Base-by-base conservation (phyloP, 2,888 invertebrate species). In the Malacosoma neustria region DNA sequence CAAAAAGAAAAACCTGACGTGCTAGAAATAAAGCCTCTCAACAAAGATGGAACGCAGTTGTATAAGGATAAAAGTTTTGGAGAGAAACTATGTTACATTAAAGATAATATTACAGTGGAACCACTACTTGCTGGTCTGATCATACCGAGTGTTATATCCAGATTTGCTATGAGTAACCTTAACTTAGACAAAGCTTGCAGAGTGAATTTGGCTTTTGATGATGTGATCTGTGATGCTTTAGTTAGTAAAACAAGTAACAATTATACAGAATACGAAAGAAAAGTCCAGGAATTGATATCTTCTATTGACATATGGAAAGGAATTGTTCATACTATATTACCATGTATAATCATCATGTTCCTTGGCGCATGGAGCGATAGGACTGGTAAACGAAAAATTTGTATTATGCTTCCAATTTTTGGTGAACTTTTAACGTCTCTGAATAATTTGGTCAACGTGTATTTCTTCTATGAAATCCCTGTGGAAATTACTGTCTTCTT, bases 121-220 rank as follows among this genome's bases (percentile, higher is more conserved):
- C 92, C 92, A 0, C 85, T 92, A 76, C 64, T 92, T 14, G 92
- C 91, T 0, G 90, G 91, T 33, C 89, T 92, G 56, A 91, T 92
- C 9, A 87, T 91, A 66, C 91, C 91, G 11, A 89, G 89, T 62
- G 84, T 89, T 1, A 74, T 89, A 39, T 92, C 93, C 1, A 89
- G 90, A 39, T 79, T 94, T 51, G 93, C 93, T 11, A 93, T 84
- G 84, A 54, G 60, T 11, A 84, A 84, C 58, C 65, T 84, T 3
- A 84, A 84, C 56, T 56, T 84, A 44, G 84, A 84, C 38, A 84
- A 84, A 54, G 84, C 84, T 0, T 84, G 84, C 47, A 59, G 80
- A 47, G 82, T 82, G 0, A 79, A 79, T 44, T 56, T 79, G 4
- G 54, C 56, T 12, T 77, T 70, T 29, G 62, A 64, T 1, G 74